Evolutionary conservation across 2,113 vertebrate species (phyloP), one percentile per base, ranked within the genome.

Genomic region (Hoplias malabaricus): DNA sequence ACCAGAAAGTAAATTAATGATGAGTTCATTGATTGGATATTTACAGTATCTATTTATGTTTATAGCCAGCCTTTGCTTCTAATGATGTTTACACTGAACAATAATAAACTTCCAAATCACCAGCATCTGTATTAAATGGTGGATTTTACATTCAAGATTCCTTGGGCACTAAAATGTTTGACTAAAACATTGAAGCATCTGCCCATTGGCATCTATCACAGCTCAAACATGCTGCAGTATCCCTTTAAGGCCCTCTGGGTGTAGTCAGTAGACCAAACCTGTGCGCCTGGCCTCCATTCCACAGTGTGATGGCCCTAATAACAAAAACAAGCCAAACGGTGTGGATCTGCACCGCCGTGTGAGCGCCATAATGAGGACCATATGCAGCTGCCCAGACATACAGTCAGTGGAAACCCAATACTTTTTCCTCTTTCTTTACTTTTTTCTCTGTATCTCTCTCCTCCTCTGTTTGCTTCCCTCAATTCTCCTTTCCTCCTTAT

Each of bases 341-440:
- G 90, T 87, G 90, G 88, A 88, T 84, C 88, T 89, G 84, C 85
- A 85, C 89, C 86, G 84, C 90, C 87, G 90, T 92, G 91, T 92
- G 89, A 92, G 91, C 85, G 88, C 82, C 84, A 87, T 93, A 93
- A 93, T 92, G 91, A 90, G 89, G 85, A 92, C 91, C 92, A 93
- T 92, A 91, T 93, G 92, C 88, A 82, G 89, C 85, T 86, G 88
- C 87, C 90, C 88, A 92, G 92, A 91, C 90, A 90, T 88, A 90
- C 89, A 91, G 91, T 90, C 89, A 92, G 87, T 86, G 89, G 92
- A 93, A 93, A 93, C 90, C 87, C 86, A 89, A 93, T 91, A 54
- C 77, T 77, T 57, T 53, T 78, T 73, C 78, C 31, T 56, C 80
- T 81, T 80, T 80, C 82, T 83, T 71, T 82, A 70, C 66, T 63